Percentiles rank a stretch among this genome's conserved stretches.
Conservation (phyloP, 64 coral and sea anemone species). For the Porites australiensis region DNA sequence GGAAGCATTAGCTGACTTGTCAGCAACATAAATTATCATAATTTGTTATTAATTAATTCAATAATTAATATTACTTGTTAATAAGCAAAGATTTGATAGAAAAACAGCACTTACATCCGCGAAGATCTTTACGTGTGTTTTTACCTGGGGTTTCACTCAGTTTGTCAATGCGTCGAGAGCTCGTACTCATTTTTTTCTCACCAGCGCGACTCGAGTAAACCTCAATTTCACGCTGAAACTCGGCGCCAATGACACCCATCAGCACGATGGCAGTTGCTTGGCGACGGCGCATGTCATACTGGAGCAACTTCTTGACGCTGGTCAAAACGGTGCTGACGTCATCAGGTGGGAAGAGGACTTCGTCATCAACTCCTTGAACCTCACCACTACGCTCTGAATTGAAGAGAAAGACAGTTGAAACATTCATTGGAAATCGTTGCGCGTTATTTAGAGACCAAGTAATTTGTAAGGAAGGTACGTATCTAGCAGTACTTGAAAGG, state of each 20-base stretch:
- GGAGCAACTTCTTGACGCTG: constrained; percentile 96
- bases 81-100: neutral
- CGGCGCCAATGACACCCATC: constrained; percentile 97
- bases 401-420: too few species aligned
- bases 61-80: too few species aligned
- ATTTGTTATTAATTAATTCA: too few species aligned
- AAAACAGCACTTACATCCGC: constrained; percentile 14
- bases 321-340: constrained; percentile 89
- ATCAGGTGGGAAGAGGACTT: constrained; percentile 86
- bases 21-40: too few species aligned
- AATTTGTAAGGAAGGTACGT: too few species aligned
- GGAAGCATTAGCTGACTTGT: too few species aligned
- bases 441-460: too few species aligned
- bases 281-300: constrained; percentile 96
- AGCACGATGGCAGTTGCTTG: constrained; percentile 97
- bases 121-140: neutral
- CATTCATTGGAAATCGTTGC: too few species aligned
- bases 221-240: constrained; percentile 95
- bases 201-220: constrained; percentile 60
- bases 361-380: constrained; percentile 67
- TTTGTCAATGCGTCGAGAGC: constrained; percentile 28
- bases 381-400: constrained; percentile 29
- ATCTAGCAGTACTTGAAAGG: too few species aligned
- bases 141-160: constrained; percentile 52
- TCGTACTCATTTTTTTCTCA: constrained; percentile 32